These are phyloP conservation scores for Metopia argyrocephala DNA, from an alignment of 2,888 invertebrate species.

Conservation along the genomic window DNA sequence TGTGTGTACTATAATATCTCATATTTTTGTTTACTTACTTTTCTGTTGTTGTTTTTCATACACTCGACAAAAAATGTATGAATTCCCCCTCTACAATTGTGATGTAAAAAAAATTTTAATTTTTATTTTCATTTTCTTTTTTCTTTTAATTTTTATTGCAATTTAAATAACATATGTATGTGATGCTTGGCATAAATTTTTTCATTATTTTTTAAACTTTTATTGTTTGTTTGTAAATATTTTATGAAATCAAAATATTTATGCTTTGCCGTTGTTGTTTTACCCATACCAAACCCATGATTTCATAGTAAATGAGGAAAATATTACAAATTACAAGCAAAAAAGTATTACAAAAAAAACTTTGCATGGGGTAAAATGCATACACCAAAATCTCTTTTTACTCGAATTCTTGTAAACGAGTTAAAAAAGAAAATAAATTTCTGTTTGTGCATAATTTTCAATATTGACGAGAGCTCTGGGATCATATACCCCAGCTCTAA, in stretches of 20 bases:
- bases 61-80: neutral
- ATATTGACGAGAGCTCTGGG: neutral
- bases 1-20: neutral
- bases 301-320: conserved; percentile 31
- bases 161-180: conserved; percentile 28
- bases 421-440: no score
- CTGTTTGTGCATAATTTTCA: neutral
- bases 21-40: neutral
- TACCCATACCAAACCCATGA: conserved; percentile 35
- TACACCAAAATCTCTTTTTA: no score
- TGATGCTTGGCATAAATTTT: conserved; percentile 39
- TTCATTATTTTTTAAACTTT: neutral
- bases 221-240: conserved; percentile 29
- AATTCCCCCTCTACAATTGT: neutral
- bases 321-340: neutral
- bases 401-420: no score
- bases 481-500: no score
- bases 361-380: conserved; percentile 1
- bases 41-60: neutral
- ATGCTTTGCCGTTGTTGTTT: neutral
- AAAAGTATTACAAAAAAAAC: neutral
- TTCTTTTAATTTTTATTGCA: conserved; percentile 15
- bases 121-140: neutral
- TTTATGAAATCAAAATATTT: conserved; percentile 47
- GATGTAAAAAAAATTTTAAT: neutral